A percentile compares a stretch with the other conserved stretches of the same genome.
Conservation (phyloP, 2,888 invertebrate species). For the Orchesellides sinensis region DNA sequence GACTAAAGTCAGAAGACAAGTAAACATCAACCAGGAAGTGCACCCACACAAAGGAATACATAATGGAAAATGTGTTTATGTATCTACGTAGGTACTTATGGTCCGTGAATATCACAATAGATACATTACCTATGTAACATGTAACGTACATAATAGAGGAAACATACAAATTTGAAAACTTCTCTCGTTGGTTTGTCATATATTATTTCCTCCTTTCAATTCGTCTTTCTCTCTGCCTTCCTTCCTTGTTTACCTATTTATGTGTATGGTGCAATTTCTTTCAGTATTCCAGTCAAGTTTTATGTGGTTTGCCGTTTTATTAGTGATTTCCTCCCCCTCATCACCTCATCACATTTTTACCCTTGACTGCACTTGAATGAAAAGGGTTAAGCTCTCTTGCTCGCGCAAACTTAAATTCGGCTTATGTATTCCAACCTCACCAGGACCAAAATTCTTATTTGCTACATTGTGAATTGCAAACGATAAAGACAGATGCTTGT, state of each 20-base stretch:
- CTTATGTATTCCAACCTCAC: not conserved
- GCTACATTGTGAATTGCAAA: too few species aligned
- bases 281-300: constrained; percentile 62
- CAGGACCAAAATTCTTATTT: not conserved
- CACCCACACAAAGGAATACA: too few species aligned
- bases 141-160: not conserved
- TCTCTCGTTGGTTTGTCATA: too few species aligned
- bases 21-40: too few species aligned
- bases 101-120: too few species aligned
- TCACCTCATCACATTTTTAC: constrained; percentile 64
- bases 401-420: constrained; percentile 31
- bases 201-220: not conserved
- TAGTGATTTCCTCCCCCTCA: constrained; percentile 65
- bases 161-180: too few species aligned
- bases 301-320: constrained; percentile 64
- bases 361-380: constrained; percentile 61
- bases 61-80: too few species aligned
- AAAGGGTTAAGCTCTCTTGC: constrained; percentile 45
- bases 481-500: too few species aligned
- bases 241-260: constrained; percentile 42
- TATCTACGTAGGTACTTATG: too few species aligned
- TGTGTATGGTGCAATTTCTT: constrained; percentile 60
- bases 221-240: constrained; percentile 10
- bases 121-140: not conserved
- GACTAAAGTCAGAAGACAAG: not conserved